phyloP scores from a whole-genome alignment of 1,140 invertebrate species.

The Mactra quadrangularis region DNA sequence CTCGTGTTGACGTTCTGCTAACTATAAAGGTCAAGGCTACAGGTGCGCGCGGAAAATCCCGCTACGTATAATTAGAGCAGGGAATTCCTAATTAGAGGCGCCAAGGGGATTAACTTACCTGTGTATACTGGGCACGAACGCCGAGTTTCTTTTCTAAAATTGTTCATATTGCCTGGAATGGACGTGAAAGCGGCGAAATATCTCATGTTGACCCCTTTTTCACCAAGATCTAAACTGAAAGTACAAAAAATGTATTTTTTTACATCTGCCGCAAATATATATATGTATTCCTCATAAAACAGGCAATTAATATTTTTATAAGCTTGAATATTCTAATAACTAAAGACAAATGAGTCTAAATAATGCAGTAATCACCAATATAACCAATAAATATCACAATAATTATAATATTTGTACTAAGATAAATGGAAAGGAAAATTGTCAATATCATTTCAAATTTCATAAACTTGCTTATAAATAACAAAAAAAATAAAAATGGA shows the following conservation, averaged over 20 bases:
- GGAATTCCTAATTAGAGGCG: slow-evolving; percentile 20
- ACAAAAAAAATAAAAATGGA: too few species aligned
- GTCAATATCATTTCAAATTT: too few species aligned
- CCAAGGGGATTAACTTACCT: slow-evolving; percentile 45
- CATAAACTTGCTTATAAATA: too few species aligned
- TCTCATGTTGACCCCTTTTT: slow-evolving; percentile 38
- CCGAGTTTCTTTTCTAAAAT: slow-evolving; percentile 54
- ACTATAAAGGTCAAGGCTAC: slow-evolving; percentile 56
- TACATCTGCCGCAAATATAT: too few species aligned
- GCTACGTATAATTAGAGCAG: slow-evolving; percentile 17
- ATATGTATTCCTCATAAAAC: too few species aligned
- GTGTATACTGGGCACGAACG: slow-evolving; percentile 52
- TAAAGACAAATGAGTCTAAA: too few species aligned
- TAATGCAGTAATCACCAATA: too few species aligned
- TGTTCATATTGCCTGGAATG: slow-evolving; percentile 69
- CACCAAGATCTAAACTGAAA: slow-evolving; percentile 42
- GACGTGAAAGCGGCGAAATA: slow-evolving; percentile 64
- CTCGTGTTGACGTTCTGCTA: slow-evolving; percentile 56
- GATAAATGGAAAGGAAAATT: too few species aligned
- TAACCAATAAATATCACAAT: too few species aligned
- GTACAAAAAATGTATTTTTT: background rate
- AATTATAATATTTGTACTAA: too few species aligned
- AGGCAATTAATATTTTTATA: too few species aligned
- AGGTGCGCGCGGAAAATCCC: slow-evolving; percentile 60
- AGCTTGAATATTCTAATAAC: too few species aligned